Conservation (phyloP, 2,888 invertebrate genomes). For the Eupsilia transversa region DNA sequence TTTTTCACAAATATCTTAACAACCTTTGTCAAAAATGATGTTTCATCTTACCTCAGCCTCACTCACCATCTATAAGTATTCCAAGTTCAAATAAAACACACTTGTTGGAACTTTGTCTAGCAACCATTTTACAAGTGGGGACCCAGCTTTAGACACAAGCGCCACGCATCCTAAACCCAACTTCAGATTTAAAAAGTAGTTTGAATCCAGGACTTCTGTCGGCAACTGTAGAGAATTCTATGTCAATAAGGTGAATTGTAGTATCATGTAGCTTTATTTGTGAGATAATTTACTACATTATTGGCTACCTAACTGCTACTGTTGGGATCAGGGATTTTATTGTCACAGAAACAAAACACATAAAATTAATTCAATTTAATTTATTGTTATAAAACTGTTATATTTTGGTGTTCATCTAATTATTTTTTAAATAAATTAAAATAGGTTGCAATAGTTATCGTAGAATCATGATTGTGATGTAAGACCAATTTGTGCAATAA, state of each 20-base stretch:
- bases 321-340: not conserved
- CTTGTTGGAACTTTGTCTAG: not conserved
- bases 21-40: not conserved
- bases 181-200: not conserved
- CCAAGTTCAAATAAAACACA: not conserved
- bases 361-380: slow-evolving; percentile 58
- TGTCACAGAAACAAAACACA: slow-evolving; percentile 20
- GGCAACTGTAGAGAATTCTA: not conserved
- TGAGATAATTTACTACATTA: not conserved
- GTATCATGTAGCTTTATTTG: not conserved
- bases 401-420: slow-evolving; percentile 81
- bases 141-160: too few species aligned
- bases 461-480: slow-evolving; percentile 86
- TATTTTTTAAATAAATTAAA: slow-evolving; percentile 70
- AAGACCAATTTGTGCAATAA: slow-evolving; percentile 79
- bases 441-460: slow-evolving; percentile 69
- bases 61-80: not conserved
- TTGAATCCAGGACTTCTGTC: not conserved
- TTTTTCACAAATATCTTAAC: not conserved
- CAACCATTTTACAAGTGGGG: not conserved
- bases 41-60: not conserved
- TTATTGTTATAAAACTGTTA: slow-evolving; percentile 78
- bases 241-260: not conserved
- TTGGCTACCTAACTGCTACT: not conserved
- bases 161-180: not conserved